phyloP scores from a whole-genome alignment of 2,113 vertebrate species.

The Grallaria varia region DNA sequence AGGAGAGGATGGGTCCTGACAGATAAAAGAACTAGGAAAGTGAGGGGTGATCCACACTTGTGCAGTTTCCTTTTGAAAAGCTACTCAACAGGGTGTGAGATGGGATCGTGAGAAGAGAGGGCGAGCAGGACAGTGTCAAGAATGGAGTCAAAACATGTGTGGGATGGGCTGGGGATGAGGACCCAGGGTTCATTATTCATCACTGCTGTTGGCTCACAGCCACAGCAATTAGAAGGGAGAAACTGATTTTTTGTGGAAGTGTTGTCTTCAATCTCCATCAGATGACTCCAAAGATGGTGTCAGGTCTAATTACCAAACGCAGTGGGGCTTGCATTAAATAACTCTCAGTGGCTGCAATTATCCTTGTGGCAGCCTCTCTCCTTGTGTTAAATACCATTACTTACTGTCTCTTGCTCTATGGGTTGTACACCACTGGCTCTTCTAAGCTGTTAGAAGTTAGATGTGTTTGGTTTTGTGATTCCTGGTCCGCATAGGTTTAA shows the following conservation, averaged over 20 bases:
- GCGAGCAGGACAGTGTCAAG: not conserved
- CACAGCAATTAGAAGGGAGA: not conserved
- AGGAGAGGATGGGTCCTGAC: not conserved
- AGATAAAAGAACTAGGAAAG: not conserved
- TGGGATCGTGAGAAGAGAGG: not conserved
- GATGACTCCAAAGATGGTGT: not conserved
- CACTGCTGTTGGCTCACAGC: not conserved
- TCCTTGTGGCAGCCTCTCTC: not conserved
- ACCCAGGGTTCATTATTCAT: not conserved
- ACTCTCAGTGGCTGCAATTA: not conserved
- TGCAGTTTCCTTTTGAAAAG: not conserved
- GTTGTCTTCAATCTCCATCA: not conserved
- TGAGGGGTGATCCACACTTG: fast-evolving
- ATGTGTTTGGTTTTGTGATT: not conserved
- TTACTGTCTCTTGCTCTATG: not conserved
- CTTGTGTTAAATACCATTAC: not conserved
- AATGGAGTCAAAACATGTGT: not conserved
- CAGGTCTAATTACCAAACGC: not conserved
- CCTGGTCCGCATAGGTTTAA: not conserved
- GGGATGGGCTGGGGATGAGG: not conserved
- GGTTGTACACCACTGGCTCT: not conserved
- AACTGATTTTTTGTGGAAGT: not conserved
- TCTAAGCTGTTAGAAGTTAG: not conserved
- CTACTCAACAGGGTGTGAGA: not conserved
- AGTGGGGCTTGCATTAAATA: not conserved